Evolutionary conservation across 2,888 invertebrate genomes (phyloP).

Genomic region (Pterobdella sp.): DNA sequence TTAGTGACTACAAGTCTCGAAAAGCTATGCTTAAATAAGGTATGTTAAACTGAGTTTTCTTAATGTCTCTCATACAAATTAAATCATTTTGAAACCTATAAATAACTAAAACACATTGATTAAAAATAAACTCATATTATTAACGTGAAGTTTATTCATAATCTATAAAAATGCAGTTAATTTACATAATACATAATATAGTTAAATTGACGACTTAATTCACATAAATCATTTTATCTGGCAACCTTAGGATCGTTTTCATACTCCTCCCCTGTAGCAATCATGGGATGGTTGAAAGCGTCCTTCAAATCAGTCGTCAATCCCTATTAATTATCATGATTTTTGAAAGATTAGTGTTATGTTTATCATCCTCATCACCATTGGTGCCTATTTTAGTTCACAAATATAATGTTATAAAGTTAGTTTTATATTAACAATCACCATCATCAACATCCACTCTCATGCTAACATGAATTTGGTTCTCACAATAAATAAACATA

Average conservation of each 20-base stretch:
- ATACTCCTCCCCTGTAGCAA: constrained; percentile 59
- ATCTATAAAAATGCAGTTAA: background rate
- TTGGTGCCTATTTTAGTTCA: no score
- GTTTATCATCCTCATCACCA: no score
- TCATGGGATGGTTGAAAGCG: constrained; percentile 26
- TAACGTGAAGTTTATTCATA: background rate
- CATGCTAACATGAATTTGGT: no score
- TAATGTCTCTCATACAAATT: no score
- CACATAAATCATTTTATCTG: background rate
- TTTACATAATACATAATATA: background rate
- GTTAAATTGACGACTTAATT: background rate
- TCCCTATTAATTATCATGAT: background rate
- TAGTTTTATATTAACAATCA: no score
- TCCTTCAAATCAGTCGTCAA: background rate
- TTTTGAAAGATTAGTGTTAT: background rate
- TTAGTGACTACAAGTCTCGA: no score
- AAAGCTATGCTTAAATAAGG: no score
- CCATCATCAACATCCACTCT: no score
- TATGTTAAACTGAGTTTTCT: no score
- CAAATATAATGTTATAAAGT: no score
- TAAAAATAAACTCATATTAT: background rate
- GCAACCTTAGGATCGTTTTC: background rate
- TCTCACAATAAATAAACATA: no score
- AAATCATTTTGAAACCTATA: background rate
- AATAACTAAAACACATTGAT: background rate